Percentiles rank a stretch among this genome's conserved stretches.
Conservation (phyloP, 2,888 invertebrate species). For the Artemia sinica region DNA sequence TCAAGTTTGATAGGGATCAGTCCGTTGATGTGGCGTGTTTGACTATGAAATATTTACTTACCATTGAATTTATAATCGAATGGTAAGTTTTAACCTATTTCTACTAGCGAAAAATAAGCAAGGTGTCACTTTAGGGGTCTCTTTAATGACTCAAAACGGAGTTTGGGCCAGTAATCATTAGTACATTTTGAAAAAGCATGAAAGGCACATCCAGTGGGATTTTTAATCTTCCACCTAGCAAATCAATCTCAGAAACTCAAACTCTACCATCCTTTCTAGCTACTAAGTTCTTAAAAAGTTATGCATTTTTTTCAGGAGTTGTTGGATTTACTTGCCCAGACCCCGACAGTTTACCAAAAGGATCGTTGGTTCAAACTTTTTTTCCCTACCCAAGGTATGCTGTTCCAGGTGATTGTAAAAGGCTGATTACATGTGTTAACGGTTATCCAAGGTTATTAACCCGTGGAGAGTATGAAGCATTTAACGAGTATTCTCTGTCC, state of each 20-base stretch:
- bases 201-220: neutral
- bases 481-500: slow-evolving; percentile 61
- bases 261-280: too few relatives aligned
- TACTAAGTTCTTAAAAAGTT: neutral
- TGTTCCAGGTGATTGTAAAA: slow-evolving; percentile 67
- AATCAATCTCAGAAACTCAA: neutral
- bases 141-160: too few relatives aligned
- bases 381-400: slow-evolving; percentile 83
- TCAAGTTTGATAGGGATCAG: too few relatives aligned
- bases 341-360: slow-evolving; percentile 48
- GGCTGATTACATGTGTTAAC: slow-evolving; percentile 75
- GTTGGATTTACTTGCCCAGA: slow-evolving; percentile 81
- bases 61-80: too few relatives aligned
- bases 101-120: too few relatives aligned
- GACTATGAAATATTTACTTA: too few relatives aligned
- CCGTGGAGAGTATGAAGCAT: slow-evolving; percentile 70
- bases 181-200: too few relatives aligned
- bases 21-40: too few relatives aligned
- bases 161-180: too few relatives aligned
- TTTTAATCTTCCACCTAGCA: neutral
- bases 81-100: too few relatives aligned
- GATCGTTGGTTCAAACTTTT: slow-evolving; percentile 65
- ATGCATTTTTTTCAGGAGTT: slow-evolving; percentile 43
- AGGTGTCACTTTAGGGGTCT: too few relatives aligned
- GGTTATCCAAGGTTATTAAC: slow-evolving; percentile 69